Evolutionary conservation across 2,888 invertebrate species (phyloP).

Genomic region (Seira sanloemensis): DNA sequence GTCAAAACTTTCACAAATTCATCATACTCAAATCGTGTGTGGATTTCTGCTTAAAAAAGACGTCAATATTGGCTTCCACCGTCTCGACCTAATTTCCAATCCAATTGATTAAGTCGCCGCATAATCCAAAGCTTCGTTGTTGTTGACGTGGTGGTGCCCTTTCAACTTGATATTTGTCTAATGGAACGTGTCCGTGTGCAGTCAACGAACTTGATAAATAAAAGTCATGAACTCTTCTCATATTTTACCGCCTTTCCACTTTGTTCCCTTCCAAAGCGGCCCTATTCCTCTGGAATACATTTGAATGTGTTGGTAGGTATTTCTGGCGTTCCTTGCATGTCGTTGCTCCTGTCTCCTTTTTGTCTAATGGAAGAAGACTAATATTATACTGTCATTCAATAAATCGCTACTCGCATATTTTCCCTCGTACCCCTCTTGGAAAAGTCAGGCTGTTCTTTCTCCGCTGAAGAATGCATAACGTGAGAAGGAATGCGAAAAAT

Average conservation of each 20-base stretch:
- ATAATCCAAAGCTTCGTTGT: too few relatives aligned
- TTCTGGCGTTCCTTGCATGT: not conserved
- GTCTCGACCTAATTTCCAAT: too few relatives aligned
- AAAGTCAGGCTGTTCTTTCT: not conserved
- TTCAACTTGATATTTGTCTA: too few relatives aligned
- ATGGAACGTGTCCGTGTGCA: too few relatives aligned
- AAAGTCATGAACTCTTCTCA: not conserved
- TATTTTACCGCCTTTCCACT: not conserved
- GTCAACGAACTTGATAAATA: constrained; percentile 8
- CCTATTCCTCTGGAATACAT: not conserved
- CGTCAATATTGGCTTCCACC: too few relatives aligned
- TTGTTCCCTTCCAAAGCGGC: not conserved
- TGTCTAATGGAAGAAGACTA: constrained; percentile 3
- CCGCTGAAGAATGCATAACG: not conserved
- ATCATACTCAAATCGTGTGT: too few relatives aligned
- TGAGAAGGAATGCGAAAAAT: constrained; percentile 66
- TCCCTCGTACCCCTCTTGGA: not conserved
- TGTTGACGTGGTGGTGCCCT: too few relatives aligned
- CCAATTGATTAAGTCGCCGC: too few relatives aligned
- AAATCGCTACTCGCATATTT: constrained; percentile 8
- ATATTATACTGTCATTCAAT: not conserved
- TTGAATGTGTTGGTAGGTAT: not conserved
- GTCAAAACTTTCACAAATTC: too few relatives aligned
- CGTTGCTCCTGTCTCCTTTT: constrained; percentile 13
- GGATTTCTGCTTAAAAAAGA: too few relatives aligned